phyloP scores from a whole-genome alignment of 2,797 vertebrate species.

The Microctenopoma lineatum region DNA sequence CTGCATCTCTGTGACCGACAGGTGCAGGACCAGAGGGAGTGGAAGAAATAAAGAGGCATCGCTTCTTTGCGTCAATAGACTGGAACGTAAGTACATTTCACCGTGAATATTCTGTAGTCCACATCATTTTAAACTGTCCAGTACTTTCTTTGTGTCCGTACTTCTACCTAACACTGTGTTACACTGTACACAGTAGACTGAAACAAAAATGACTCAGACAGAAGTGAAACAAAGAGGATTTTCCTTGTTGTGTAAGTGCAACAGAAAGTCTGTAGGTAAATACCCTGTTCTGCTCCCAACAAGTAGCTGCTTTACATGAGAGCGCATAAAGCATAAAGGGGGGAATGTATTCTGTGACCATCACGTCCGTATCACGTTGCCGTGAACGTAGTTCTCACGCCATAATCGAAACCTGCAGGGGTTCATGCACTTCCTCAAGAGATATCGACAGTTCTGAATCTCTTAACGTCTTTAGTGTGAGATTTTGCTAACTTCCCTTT shows the following conservation, averaged over 20 bases:
- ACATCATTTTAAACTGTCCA: background rate
- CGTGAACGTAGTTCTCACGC: background rate
- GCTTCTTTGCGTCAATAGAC: conserved; percentile 86
- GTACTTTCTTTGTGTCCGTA: too few species aligned
- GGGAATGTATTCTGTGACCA: background rate
- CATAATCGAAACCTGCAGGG: conserved; percentile 7
- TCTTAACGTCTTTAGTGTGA: conserved; percentile 12
- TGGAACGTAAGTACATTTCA: conserved; percentile 83
- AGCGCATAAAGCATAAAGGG: too few species aligned
- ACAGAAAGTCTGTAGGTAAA: background rate
- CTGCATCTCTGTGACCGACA: conserved; percentile 48
- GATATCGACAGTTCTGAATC: conserved; percentile 14
- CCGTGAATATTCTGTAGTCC: background rate
- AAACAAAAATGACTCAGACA: background rate
- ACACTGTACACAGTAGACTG: background rate
- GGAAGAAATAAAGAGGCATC: conserved; percentile 87
- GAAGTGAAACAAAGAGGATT: background rate
- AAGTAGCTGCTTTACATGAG: background rate
- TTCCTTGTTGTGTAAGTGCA: background rate
- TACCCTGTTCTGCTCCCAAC: background rate
- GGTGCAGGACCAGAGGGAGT: conserved; percentile 87
- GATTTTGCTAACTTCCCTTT: conserved; percentile 31
- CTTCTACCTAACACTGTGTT: background rate
- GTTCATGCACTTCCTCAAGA: conserved; percentile 29
- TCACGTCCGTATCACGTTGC: conserved; percentile 8